Conservation (phyloP, 2,888 invertebrate species). For the Ophion ventricosus region DNA sequence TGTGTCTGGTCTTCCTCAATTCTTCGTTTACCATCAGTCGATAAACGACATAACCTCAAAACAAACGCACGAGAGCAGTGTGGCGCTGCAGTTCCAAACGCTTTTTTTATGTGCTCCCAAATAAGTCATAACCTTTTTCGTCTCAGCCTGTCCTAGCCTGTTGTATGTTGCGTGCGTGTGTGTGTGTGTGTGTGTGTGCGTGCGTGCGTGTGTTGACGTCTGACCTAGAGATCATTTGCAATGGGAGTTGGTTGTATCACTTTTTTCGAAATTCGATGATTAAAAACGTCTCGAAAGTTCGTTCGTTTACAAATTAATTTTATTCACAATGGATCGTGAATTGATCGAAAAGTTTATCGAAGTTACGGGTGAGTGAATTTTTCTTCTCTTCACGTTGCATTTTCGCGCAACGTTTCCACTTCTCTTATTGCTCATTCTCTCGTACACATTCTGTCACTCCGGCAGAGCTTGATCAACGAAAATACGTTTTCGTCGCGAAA, state of each 20-base stretch:
- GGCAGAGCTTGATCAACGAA: background rate
- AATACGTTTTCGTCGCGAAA: background rate
- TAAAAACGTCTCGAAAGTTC: background rate
- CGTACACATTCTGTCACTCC: background rate
- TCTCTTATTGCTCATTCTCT: background rate
- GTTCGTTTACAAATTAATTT: conserved; percentile 7
- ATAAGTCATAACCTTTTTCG: conserved; percentile 30
- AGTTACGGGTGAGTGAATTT: conserved; percentile 77
- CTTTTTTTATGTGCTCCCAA: conserved; percentile 23
- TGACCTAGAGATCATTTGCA: conserved; percentile 29
- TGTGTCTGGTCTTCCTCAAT: too few species aligned
- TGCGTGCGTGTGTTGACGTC: too few species aligned
- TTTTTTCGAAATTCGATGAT: conserved; percentile 22
- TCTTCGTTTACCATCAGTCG: background rate
- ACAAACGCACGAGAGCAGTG: background rate
- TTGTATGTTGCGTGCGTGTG: too few species aligned
- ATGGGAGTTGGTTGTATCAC: conserved; percentile 49
- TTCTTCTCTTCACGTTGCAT: background rate
- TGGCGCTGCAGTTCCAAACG: conserved; percentile 35
- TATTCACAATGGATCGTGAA: conserved; percentile 76
- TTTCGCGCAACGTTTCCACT: conserved; percentile 18
- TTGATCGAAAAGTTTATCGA: conserved; percentile 80
- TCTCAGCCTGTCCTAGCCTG: conserved; percentile 21
- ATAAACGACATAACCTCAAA: conserved; percentile 11
- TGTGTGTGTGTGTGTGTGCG: too few species aligned